These are phyloP conservation scores for Zhuqinia jingwanae DNA, from an alignment of 2,888 invertebrate species.

Conservation along the genomic window DNA sequence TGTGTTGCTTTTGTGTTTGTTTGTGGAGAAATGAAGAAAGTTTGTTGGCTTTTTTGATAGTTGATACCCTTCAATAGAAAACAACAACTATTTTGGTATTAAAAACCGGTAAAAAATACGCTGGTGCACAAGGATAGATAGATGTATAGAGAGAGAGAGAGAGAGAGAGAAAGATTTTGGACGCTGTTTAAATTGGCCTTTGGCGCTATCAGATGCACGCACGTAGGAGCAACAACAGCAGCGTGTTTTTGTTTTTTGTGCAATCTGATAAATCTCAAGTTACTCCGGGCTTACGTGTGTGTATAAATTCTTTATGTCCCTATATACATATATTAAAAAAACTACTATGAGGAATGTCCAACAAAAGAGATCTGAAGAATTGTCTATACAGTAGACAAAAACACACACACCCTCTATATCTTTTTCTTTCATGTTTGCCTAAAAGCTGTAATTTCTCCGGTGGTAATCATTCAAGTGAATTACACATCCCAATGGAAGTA, in stretches of 20 bases:
- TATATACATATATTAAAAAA: too few relatives aligned
- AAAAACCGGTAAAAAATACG: slow-evolving; percentile 27
- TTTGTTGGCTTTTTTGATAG: slow-evolving; percentile 7
- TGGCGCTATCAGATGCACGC: slow-evolving; percentile 14
- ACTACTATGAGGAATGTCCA: too few relatives aligned
- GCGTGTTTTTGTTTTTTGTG: neutral
- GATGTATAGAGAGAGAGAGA: neutral
- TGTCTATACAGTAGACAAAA: neutral
- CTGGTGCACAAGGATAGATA: neutral
- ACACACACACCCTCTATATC: neutral
- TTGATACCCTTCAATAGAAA: neutral
- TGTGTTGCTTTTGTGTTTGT: neutral
- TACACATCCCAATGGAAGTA: neutral
- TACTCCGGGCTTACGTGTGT: too few relatives aligned
- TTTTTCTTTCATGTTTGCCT: slow-evolving; percentile 10
- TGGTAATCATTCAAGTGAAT: slow-evolving; percentile 12
- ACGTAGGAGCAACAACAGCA: neutral
- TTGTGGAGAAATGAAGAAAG: neutral
- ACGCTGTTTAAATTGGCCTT: neutral
- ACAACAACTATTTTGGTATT: slow-evolving; percentile 30
- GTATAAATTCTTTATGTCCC: too few relatives aligned
- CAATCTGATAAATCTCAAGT: slow-evolving; percentile 31
- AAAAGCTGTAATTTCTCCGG: slow-evolving; percentile 21
- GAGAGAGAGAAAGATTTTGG: neutral
- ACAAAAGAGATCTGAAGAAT: too few relatives aligned